These are phyloP conservation scores for Hiodon alosoides DNA, from an alignment of 2,113 vertebrate genomes.

Conservation along the genomic window DNA sequence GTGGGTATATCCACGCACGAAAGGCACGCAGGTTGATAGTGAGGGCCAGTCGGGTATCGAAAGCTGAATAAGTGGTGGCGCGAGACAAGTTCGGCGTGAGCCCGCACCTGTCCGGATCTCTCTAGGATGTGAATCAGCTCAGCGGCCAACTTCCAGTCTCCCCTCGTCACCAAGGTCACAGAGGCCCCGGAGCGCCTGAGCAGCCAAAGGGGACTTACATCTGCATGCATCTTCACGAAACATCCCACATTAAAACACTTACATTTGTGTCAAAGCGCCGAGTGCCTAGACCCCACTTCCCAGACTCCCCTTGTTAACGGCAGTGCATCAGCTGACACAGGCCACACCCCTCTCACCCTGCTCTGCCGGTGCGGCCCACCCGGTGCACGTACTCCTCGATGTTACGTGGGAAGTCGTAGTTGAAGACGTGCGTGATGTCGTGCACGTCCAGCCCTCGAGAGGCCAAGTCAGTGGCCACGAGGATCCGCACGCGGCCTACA, in stretches of 20 bases:
- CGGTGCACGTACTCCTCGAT: slow-evolving; percentile 95
- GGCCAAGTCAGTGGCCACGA: slow-evolving; percentile 90
- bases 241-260: background rate
- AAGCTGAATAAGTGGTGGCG: background rate
- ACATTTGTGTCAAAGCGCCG: background rate
- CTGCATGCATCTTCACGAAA: background rate
- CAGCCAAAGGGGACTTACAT: background rate
- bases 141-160: slow-evolving; percentile 77
- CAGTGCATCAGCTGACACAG: background rate
- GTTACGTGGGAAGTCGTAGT: slow-evolving; percentile 92
- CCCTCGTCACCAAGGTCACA: slow-evolving; percentile 79
- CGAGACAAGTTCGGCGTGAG: background rate
- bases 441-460: slow-evolving; percentile 88
- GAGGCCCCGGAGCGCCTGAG: slow-evolving; percentile 73
- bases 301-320: background rate
- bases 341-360: slow-evolving; percentile 68
- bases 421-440: slow-evolving; percentile 89
- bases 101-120: slow-evolving; percentile 77
- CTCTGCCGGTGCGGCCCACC: slow-evolving; percentile 88
- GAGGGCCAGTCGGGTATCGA: background rate
- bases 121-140: slow-evolving; percentile 85
- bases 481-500: slow-evolving; percentile 82
- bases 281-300: no score
- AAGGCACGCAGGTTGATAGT: background rate
- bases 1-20: no score